Evolutionary conservation across 2,797 vertebrate genomes (phyloP), one percentile per base, ranked within the genome.

Genomic region (Parauchenoglanis ngamensis): DNA sequence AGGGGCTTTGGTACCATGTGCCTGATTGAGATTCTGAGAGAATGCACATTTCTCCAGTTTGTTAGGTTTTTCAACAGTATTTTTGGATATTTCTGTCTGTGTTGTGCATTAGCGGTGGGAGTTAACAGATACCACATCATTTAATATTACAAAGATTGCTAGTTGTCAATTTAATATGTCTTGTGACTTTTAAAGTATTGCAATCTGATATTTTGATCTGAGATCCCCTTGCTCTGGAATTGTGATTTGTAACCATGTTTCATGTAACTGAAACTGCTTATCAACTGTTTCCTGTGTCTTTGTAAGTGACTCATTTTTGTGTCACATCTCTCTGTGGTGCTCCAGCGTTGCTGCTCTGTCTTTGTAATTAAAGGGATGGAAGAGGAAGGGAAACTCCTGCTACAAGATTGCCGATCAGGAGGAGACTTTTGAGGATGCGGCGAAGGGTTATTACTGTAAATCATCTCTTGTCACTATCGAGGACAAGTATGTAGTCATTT

Each of bases 401-500:
- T 99, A 98, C 93, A 96, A 91, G 87, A 94, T 98, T 88, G 96
- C 97, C 19, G 93, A 92, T 70, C 94, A 95, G 61, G 95, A 95
- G 88, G 95, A 97, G 94, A 97, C 89, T 87, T 97, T 95, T 92
- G 93, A 95, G n/a, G 94, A 97, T 0, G 97, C 97, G 40, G 91
- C 92, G 85, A 94, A 89, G 91, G 97, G 97, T 84, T 98, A 97
- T 93, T 97, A 97, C 95, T 99, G 98, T 93, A 96, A 95, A 84
- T 94, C 96, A 85, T 93, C 94, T 85, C 97, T 98, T 87, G 95
- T 96, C n/a, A 97, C 94, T n/a, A 91, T 99, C 90, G 94, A 94
- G 88, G 97, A 96, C 96, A 98, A 97, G 98, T 98, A 89, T 57
- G 65, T 12, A 40, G 12, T 17, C 70, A 23, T 28, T 2, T 25